Evolutionary conservation across 1,140 invertebrate genomes (phyloP).

Genomic region (Steinernema khuongi): DNA sequence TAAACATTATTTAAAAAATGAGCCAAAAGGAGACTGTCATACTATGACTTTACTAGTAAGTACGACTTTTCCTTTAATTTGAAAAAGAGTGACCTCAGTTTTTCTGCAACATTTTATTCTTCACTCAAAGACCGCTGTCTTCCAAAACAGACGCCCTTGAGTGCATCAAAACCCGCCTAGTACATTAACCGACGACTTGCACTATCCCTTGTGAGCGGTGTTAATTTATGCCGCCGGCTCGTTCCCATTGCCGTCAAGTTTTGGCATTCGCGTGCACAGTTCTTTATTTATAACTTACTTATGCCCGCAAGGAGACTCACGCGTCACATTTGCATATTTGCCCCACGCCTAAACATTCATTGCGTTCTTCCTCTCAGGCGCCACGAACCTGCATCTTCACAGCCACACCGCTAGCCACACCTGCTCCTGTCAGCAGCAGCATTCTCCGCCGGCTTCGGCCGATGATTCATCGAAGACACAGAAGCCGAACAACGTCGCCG

Average conservation of each 20-base stretch:
- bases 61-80: too few species aligned
- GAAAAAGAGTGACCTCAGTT: neutral
- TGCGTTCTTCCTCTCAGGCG: neutral
- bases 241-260: neutral
- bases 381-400: neutral
- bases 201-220: neutral
- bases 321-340: conserved; percentile 5
- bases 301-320: neutral
- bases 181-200: conserved; percentile 2
- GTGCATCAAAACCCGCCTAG: neutral
- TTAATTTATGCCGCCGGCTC: neutral
- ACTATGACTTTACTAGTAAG: too few species aligned
- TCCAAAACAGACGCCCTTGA: neutral
- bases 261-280: conserved; percentile 3
- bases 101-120: too few species aligned
- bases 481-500: neutral
- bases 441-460: conserved; percentile 7
- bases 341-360: neutral
- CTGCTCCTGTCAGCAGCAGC: neutral
- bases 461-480: neutral
- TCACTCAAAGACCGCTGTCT: neutral
- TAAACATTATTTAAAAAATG: too few species aligned
- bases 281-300: neutral
- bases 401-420: neutral
- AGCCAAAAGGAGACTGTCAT: too few species aligned